phyloP scores from a whole-genome alignment of 2,888 invertebrate genomes.

The Ctena decussata region DNA sequence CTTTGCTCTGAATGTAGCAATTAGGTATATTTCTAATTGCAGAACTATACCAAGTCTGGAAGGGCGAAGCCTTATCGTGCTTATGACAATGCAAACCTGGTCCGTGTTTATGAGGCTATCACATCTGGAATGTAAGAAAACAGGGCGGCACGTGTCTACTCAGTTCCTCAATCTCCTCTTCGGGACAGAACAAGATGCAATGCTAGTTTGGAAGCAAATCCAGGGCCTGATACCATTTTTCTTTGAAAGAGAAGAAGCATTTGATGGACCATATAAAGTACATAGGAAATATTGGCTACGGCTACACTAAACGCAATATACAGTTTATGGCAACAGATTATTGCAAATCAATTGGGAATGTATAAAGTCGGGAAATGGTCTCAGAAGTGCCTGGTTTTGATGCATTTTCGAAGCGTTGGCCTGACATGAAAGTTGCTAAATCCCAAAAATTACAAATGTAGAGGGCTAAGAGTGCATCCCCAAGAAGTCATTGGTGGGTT shows the following conservation, averaged over 20 bases:
- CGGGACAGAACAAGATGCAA: conserved; percentile 28
- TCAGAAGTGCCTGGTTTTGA: conserved; percentile 50
- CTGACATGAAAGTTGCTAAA: conserved; percentile 25
- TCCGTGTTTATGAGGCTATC: conserved; percentile 30
- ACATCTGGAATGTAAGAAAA: conserved; percentile 32
- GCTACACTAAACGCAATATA: conserved; percentile 21
- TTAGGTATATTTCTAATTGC: too few species aligned
- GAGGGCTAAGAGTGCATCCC: conserved; percentile 47
- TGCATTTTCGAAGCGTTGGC: conserved; percentile 30
- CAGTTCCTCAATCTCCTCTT: conserved; percentile 35
- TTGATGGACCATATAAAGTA: conserved; percentile 29
- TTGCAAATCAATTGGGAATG: conserved; percentile 26
- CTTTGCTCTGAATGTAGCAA: too few species aligned
- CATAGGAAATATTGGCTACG: conserved; percentile 46
- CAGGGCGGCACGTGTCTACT: conserved; percentile 27
- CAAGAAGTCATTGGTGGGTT: too few species aligned
- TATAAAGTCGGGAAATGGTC: neutral
- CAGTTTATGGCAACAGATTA: conserved; percentile 38
- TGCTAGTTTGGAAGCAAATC: neutral
- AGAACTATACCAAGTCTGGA: neutral
- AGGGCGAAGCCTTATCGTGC: conserved; percentile 3
- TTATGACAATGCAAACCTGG: too few species aligned
- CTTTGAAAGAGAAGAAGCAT: conserved; percentile 7
- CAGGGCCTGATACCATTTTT: neutral
- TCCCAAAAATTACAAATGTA: conserved; percentile 34